Base-by-base conservation (phyloP, 1,140 invertebrate genomes). In the Octopus bimaculoides region DNA sequence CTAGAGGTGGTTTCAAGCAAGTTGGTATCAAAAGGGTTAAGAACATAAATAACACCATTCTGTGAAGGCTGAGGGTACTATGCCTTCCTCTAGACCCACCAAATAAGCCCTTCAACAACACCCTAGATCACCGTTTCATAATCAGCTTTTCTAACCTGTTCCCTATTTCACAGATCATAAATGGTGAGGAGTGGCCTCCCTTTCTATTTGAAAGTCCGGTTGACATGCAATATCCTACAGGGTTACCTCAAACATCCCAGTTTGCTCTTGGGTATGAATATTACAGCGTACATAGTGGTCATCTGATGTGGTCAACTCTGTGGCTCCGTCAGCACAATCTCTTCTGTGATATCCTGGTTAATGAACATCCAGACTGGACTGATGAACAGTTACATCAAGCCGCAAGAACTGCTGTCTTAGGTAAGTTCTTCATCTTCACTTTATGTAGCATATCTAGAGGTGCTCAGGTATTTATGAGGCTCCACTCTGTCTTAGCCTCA, bases 281-380 rank as follows among this genome's bases (percentile, higher is more conserved):
- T 20, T 71, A n/a, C 14, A 71, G 66, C 66, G 4, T 71, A n/a
- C 66, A 71, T 14, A 6, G 17, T 6, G 66, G 66, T 10, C 66
- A 71, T 71, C 66, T 71, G 66, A 71, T 71, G 66, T 71, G 66
- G 66, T 71, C 66, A 20, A 71, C 66, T 4, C 66, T 71, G 5
- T 71, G 66, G 66, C 14, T 71, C 17, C 66, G 66, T 10, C 8
- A 71, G 14, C 66, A 71, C 14, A 71, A 71, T 20, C 17, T 14
- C 4, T 17, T 71, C 5, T 71, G 66, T 20, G 66, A 71, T 71
- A 17, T 71, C 14, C 66, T 71, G 5, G 3, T 5, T 6, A 4
- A 5, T 6, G 8, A 9, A 71, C 14, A 71, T 17, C 66, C 66
- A 14, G 14, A 71, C 7, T 71, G 66, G 66, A 20, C 5, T 14